Percentiles rank a stretch among this genome's conserved stretches.
These are phyloP conservation scores for Atethmia centrago DNA, from an alignment of 2,888 invertebrate species.

Conservation along the genomic window DNA sequence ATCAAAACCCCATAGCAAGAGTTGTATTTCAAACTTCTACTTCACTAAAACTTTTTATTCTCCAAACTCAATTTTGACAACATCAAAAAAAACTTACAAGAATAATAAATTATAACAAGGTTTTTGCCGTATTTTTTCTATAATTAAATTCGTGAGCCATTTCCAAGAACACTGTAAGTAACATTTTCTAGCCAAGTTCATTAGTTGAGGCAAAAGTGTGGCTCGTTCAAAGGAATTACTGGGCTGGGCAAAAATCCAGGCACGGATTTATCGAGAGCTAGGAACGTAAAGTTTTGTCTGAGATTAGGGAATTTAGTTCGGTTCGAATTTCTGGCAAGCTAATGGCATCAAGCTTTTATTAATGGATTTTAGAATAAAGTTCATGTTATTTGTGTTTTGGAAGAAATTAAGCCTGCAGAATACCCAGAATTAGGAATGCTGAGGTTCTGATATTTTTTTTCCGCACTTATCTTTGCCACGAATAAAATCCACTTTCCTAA, in stretches of 20 bases:
- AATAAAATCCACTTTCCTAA: background rate
- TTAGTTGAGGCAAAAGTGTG: slow-evolving; percentile 57
- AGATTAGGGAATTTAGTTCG: slow-evolving; percentile 55
- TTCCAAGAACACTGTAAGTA: slow-evolving; percentile 51
- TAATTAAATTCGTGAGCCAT: slow-evolving; percentile 48
- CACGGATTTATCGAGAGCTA: slow-evolving; percentile 56
- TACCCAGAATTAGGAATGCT: no score
- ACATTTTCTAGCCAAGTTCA: slow-evolving; percentile 52
- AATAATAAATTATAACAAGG: background rate
- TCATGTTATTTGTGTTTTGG: slow-evolving; percentile 2
- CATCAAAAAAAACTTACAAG: background rate
- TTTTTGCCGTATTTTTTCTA: slow-evolving; percentile 30
- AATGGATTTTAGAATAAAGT: background rate
- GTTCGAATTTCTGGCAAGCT: slow-evolving; percentile 21
- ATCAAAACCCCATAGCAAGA: no score
- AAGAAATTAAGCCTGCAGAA: background rate
- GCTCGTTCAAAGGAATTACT: slow-evolving; percentile 54
- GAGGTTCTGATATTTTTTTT: background rate
- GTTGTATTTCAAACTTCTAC: background rate
- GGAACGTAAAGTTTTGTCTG: slow-evolving; percentile 38
- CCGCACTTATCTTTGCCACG: background rate
- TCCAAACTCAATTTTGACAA: background rate
- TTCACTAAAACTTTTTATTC: background rate
- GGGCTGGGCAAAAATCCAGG: slow-evolving; percentile 60
- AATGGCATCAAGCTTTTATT: slow-evolving; percentile 9